Evolutionary conservation across 2,113 vertebrate species (phyloP).

Genomic region (Ochotona curzoniae): DNA sequence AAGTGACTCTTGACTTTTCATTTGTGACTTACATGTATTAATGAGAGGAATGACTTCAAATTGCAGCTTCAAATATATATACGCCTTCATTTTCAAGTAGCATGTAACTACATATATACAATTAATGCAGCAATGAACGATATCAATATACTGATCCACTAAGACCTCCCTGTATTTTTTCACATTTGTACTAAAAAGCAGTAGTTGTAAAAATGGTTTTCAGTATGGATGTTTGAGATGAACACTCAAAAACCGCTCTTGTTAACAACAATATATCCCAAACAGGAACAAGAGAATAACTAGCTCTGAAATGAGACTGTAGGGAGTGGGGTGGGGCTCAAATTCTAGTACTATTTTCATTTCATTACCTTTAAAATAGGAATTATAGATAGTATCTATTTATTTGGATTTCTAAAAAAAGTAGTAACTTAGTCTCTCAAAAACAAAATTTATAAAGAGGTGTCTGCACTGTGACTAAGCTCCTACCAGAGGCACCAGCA

Average conservation of each 20-base stretch:
- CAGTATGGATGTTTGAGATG: neutral
- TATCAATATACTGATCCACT: constrained; percentile 11
- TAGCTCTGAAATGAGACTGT: neutral
- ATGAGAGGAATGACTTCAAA: constrained; percentile 29
- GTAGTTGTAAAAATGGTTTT: constrained; percentile 1
- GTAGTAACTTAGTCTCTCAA: constrained; percentile 24
- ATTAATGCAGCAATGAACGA: constrained; percentile 16
- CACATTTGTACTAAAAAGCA: constrained; percentile 46
- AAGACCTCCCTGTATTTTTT: neutral
- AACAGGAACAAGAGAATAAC: neutral
- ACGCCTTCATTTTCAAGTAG: constrained; percentile 33
- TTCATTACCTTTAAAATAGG: constrained; percentile 46
- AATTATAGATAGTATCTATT: neutral
- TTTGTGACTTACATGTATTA: constrained; percentile 22
- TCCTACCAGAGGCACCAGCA: too few species aligned
- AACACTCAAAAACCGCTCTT: constrained; percentile 1
- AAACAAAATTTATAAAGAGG: neutral
- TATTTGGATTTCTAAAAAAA: constrained; percentile 20
- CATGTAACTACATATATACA: constrained; percentile 13
- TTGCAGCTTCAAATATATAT: neutral
- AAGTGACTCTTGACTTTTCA: neutral
- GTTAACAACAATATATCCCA: neutral
- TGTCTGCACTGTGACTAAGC: too few species aligned
- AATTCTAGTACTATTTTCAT: constrained; percentile 15
- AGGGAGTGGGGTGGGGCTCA: neutral